Percentiles rank a stretch among this genome's conserved stretches.
These are phyloP conservation scores for Eublepharis macularius DNA, from an alignment of 2,113 vertebrate species.

Conservation along the genomic window DNA sequence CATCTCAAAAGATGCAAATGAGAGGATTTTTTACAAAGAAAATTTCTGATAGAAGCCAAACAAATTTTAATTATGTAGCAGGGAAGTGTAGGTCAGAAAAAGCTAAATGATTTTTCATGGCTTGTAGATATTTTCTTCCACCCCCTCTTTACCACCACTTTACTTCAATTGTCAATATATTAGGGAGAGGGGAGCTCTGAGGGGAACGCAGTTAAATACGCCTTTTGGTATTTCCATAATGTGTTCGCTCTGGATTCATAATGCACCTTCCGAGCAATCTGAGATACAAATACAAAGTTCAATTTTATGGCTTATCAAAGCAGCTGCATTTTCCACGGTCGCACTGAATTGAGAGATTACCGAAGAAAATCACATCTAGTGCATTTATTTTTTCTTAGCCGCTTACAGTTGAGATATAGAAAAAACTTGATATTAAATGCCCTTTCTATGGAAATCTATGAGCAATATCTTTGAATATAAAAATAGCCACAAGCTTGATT, in stretches of 20 bases:
- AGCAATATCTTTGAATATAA: neutral
- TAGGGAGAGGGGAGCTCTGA: neutral
- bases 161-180: neutral
- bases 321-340: neutral
- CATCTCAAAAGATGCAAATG: neutral
- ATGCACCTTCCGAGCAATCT: neutral
- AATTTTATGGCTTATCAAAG: accelerated
- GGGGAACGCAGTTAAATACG: neutral
- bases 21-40: neutral
- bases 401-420: neutral
- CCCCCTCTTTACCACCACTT: neutral
- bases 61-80: neutral
- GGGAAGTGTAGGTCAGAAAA: neutral
- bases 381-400: neutral
- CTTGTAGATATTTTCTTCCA: neutral
- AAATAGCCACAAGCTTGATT: neutral
- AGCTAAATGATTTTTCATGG: neutral
- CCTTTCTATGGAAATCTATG: neutral
- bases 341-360: accelerated
- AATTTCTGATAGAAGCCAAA: neutral
- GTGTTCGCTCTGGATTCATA: neutral
- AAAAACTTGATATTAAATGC: conserved; percentile 37
- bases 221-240: neutral
- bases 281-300: neutral
- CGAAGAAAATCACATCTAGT: accelerated